A percentile compares a stretch with the other conserved stretches of the same genome.
Conservation (phyloP, 2,888 invertebrate species). For the Anagyrus pseudococci region DNA sequence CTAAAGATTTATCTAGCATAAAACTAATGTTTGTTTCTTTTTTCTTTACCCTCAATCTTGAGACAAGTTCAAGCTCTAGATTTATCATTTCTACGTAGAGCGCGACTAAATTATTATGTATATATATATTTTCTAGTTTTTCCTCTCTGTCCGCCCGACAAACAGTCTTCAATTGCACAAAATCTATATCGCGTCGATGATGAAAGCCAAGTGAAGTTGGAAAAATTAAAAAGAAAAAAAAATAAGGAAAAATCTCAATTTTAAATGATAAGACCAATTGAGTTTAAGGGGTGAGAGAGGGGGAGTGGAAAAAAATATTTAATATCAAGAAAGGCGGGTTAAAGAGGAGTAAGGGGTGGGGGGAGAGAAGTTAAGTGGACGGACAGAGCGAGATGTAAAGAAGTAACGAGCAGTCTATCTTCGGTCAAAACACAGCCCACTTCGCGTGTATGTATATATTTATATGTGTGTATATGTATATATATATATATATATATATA, state of each 20-base stretch:
- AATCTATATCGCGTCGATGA: no score
- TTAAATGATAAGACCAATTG: no score
- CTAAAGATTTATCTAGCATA: constrained; percentile 25
- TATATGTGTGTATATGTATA: background rate
- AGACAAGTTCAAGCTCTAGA: constrained; percentile 23
- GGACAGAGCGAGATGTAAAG: constrained; percentile 19
- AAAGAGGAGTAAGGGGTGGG: no score
- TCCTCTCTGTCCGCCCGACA: constrained; percentile 4
- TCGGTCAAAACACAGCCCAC: constrained; percentile 25
- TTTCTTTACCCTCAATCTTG: constrained; percentile 15
- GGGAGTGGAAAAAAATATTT: no score
- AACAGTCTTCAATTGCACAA: constrained; percentile 9
- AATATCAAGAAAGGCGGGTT: no score
- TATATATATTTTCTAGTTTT: background rate
- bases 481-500: background rate
- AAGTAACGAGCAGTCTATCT: constrained; percentile 21
- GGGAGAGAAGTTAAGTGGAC: background rate
- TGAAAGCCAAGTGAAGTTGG: no score
- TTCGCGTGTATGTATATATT: constrained; percentile 7
- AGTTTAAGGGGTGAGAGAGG: no score
- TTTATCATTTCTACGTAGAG: background rate
- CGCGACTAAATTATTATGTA: background rate
- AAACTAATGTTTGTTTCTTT: constrained; percentile 6
- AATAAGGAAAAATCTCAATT: no score
- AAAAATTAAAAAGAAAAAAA: no score